Percentiles rank a stretch among this genome's conserved stretches.
These are phyloP conservation scores for Toxotes jaculatrix DNA, from an alignment of 2,113 vertebrate species.

Conservation along the genomic window DNA sequence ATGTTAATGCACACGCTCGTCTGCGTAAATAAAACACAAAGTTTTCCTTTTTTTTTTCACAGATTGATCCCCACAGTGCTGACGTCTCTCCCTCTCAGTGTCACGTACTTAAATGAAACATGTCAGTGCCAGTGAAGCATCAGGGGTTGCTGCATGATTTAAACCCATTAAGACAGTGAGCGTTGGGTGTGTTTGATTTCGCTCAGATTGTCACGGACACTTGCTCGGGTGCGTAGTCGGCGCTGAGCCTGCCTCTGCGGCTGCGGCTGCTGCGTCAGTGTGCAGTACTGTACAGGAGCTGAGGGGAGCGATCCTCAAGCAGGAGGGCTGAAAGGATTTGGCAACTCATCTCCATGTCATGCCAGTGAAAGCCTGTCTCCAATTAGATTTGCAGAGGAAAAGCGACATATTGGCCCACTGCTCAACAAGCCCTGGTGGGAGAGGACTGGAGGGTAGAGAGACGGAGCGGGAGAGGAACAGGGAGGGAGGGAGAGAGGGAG, in stretches of 20 bases:
- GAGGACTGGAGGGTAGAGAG: slow-evolving; percentile 64
- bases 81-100: slow-evolving; percentile 20
- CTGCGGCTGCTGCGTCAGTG: slow-evolving; percentile 57
- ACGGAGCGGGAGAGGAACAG: slow-evolving; percentile 17
- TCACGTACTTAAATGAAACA: slow-evolving; percentile 29
- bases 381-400: slow-evolving; percentile 80
- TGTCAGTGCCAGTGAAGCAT: slow-evolving; percentile 6
- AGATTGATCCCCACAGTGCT: neutral
- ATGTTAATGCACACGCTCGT: slow-evolving; percentile 24
- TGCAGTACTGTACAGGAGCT: slow-evolving; percentile 25
- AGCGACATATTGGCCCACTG: slow-evolving; percentile 70
- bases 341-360: slow-evolving; percentile 82
- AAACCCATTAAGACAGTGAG: slow-evolving; percentile 54
- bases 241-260: slow-evolving; percentile 22
- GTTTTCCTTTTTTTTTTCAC: slow-evolving; percentile 11
- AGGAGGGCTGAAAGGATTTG: slow-evolving; percentile 76
- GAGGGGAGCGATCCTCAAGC: slow-evolving; percentile 59
- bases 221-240: slow-evolving; percentile 1
- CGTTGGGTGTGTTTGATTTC: slow-evolving; percentile 32
- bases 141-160: slow-evolving; percentile 42
- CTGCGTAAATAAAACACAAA: slow-evolving; percentile 45
- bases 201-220: slow-evolving; percentile 44
- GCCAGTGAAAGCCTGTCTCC: slow-evolving; percentile 79
- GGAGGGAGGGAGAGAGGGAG: slow-evolving; percentile 24
- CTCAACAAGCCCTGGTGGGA: slow-evolving; percentile 76